A percentile compares a stretch with the other conserved stretches of the same genome.
These are phyloP conservation scores for Ommatoiulus sabulosus DNA, from an alignment of 2,888 invertebrate genomes.

Conservation along the genomic window DNA sequence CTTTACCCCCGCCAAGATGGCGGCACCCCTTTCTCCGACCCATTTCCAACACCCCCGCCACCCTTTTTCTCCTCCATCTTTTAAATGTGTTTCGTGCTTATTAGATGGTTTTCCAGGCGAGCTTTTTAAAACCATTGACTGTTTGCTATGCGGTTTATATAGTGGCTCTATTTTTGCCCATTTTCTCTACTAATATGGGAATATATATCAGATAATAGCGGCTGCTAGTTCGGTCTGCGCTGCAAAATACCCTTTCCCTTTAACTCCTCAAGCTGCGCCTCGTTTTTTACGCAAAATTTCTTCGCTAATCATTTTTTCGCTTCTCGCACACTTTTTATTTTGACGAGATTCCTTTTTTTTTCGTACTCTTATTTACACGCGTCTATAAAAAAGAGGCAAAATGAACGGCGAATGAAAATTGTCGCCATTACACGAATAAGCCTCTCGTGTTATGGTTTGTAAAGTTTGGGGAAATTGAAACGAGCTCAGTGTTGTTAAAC, in stretches of 20 bases:
- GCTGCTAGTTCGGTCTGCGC: background rate
- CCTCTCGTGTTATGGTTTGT: background rate
- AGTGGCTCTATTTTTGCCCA: background rate
- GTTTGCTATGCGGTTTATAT: conserved; percentile 15
- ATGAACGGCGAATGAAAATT: background rate
- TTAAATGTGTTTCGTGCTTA: conserved; percentile 23
- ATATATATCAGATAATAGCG: background rate
- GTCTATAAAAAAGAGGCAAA: background rate
- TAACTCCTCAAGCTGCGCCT: background rate
- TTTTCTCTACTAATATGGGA: conserved; percentile 10
- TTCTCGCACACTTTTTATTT: background rate
- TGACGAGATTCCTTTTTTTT: background rate
- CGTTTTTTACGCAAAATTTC: background rate
- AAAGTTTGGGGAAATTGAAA: background rate
- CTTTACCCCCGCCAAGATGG: background rate
- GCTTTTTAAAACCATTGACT: conserved; percentile 25
- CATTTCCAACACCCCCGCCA: background rate
- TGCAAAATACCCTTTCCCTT: conserved; percentile 2
- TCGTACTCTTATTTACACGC: background rate
- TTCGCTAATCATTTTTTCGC: conserved; percentile 7
- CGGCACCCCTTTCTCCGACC: background rate
- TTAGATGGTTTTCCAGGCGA: background rate
- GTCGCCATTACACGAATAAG: background rate
- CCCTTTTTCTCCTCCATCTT: background rate
- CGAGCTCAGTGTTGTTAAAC: background rate